A percentile compares a stretch with the other conserved stretches of the same genome.
Conservation (phyloP, 2,888 invertebrate genomes). For the Notodonta ziczac region DNA sequence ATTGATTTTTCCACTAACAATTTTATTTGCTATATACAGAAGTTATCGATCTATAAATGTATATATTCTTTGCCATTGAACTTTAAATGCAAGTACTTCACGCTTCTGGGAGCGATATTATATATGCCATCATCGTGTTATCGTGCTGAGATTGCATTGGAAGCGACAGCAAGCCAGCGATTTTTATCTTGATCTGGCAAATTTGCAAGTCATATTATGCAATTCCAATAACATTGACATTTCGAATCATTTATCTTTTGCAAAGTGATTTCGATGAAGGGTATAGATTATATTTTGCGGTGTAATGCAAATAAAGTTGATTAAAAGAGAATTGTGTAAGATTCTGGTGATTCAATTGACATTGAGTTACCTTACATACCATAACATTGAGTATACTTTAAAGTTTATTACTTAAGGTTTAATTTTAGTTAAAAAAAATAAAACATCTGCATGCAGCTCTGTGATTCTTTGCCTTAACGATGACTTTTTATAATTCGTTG, state of each 20-base stretch:
- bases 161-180: conserved; percentile 2
- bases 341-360: neutral
- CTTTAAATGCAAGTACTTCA: conserved; percentile 29
- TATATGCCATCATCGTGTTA: conserved; percentile 71
- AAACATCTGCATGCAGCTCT: neutral
- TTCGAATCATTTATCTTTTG: conserved; percentile 5
- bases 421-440: too few relatives aligned
- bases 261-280: neutral
- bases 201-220: conserved; percentile 5
- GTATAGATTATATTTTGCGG: neutral
- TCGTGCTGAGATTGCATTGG: conserved; percentile 45
- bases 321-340: neutral
- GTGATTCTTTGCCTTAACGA: conserved; percentile 24
- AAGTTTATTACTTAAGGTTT: neutral
- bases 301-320: neutral
- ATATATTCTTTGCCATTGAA: too few relatives aligned
- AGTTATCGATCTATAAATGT: too few relatives aligned
- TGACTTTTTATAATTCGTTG: conserved; percentile 14
- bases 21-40: too few relatives aligned
- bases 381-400: neutral
- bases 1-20: too few relatives aligned
- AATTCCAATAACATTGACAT: conserved; percentile 1
- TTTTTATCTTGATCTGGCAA: neutral
- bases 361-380: too few relatives aligned
- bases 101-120: conserved; percentile 69